Base-by-base conservation (phyloP, 2,113 vertebrate genomes). In the Papio anubis region DNA sequence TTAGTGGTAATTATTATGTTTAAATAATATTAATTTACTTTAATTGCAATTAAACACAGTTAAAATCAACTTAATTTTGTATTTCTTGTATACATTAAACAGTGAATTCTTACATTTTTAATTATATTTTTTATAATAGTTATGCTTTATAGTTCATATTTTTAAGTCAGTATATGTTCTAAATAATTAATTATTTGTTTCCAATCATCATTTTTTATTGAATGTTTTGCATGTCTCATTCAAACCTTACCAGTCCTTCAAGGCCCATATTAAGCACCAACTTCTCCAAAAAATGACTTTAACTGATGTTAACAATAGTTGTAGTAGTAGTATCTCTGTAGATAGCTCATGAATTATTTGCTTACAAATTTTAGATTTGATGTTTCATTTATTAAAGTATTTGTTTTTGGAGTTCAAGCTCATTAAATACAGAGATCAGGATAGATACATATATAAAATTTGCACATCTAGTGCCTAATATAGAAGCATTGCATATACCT, bases 1-100 rank as follows among this genome's bases (percentile, higher is more conserved):
- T 97, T 93, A 95, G 68, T 30, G 21, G 57, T 97, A 38, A 40
- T 84, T 94, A 79, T 92, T 78, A 75, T 86, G n/a, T 88, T 50
- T 57, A 21, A 79, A 85, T 93, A 94, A 27, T 8, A 32, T 52
- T 5, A 92, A 64, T 50, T 96, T 70, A 68, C 73, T 82, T 90
- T 30, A 80, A 50, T 21, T 80, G 27, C 35, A 89, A 81, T 75
- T 86, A 32, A 93, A 79, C 3, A 85, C 84, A 91, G 55, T 85
- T 18, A 81, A 95, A 76, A 96, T 86, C 21, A 97, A 96, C 97
- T 97, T 52, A 40, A 61, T 32, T 92, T 98, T 88, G 43, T 40
- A 85, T 68, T 90, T 72, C 59, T 70, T 89, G 21, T 68, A 40
- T 76, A 57, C 13, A 68, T 90, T 4, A 76, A 27, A 96, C 45